Evolutionary conservation across 1,140 invertebrate genomes (phyloP), one percentile per base, ranked within the genome.

Genomic region (Hyposmocoma kahamanoa): DNA sequence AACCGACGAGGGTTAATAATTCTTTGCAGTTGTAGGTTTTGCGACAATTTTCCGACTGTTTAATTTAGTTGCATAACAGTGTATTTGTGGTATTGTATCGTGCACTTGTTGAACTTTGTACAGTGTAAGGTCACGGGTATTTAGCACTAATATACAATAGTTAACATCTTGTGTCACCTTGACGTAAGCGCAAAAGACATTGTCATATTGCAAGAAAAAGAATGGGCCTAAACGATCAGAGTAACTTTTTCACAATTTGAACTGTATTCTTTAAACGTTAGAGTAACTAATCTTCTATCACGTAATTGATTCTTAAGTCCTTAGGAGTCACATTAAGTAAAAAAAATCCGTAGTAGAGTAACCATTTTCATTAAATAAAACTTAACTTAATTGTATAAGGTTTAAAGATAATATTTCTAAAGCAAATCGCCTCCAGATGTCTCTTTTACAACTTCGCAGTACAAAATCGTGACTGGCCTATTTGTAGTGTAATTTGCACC

Each of bases 401-500:
- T n/a, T n/a, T n/a, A n/a, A n/a, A n/a, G n/a, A n/a, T n/a, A n/a
- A n/a, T n/a, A n/a, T n/a, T n/a, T n/a, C n/a, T n/a, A n/a, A n/a
- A n/a, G n/a, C n/a, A n/a, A n/a, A n/a, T n/a, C n/a, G n/a, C n/a
- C n/a, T n/a, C n/a, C n/a, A n/a, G n/a, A n/a, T n/a, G n/a, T n/a
- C n/a, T n/a, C n/a, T n/a, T n/a, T n/a, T n/a, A n/a, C n/a, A n/a
- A 21, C 28, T 36, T n/a, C 8, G 38, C 34, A 21, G 13, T 15
- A 19, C 47, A 43, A 17, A 64, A 47, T 82, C 81, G 81, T 84
- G 81, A 84, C 72, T 59, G 56, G 65, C 71, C 67, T 78, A 79
- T 82, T 76, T 82, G 73, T 82, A 79, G 72, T 79, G 73, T 80
- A 79, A 79, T 84, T 84, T 84, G 75, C 75, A 81, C 77, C 71